Evolutionary conservation across 2,113 vertebrate species (phyloP), one percentile per base, ranked within the genome.

Genomic region (Ahaetulla prasina): DNA sequence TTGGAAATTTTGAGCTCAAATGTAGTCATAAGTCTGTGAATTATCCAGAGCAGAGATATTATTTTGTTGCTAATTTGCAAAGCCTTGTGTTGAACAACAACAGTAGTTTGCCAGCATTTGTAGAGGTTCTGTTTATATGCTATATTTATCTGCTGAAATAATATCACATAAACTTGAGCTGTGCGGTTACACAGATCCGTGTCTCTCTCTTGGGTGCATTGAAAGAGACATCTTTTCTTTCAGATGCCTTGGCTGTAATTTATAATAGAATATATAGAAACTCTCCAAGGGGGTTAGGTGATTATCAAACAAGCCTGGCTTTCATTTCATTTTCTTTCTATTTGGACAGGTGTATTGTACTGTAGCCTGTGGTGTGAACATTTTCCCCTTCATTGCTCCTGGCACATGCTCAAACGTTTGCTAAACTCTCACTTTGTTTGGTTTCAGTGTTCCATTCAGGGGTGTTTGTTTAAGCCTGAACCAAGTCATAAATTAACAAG

Each of bases 321-420:
- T 97, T 96, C 95, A 92, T 94, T 97, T 98, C 35, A 80, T 80
- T 80, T 80, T 80, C 74, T 43, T 94, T 97, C 91, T 98, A 95
- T 98, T 98, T 98, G 97, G 97, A 98, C 97, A 98, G 98, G 97
- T 98, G 94, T 88, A 95, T 95, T 96, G 96, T 97, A 97, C 96
- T 92, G 96, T 96, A 94, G 97, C 96, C 55, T 55, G 95, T 96
- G 96, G 93, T 94, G 97, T 96, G 97, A 98, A 98, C 98, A 97
- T 97, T 98, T 98, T 98, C 98, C 97, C 98, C 97, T 96, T 97
- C 97, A 98, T 98, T 98, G 98, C 96, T 97, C 94, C 97, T 96
- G 95, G 97, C 96, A 93, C 94, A 92, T 94, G 94, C 97, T 96
- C 97, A 96, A 55, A 94, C 94, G 74, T 95, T 94, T 97, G 91